Evolutionary conservation across 2,113 vertebrate genomes (phyloP).

Genomic region (Cichladusa arquata): DNA sequence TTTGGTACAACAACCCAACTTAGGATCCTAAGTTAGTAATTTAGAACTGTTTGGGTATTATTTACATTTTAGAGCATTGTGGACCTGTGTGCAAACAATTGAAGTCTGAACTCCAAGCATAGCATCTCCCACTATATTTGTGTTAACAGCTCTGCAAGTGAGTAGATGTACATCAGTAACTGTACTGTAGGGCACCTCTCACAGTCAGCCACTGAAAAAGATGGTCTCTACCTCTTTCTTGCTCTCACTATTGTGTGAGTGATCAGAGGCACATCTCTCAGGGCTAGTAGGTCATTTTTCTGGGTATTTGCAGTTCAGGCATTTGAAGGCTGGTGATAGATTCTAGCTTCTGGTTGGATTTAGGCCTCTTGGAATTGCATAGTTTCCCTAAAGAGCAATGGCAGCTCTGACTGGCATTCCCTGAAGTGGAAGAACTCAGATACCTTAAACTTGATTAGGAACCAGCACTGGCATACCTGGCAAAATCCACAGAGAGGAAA

Average conservation of each 20-base stretch:
- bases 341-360: not conserved
- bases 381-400: not conserved
- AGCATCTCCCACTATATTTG: not conserved
- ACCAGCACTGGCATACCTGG: not conserved
- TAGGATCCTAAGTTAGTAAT: not conserved
- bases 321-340: not conserved
- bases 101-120: not conserved
- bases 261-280: accelerated
- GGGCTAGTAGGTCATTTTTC: not conserved
- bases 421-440: not conserved
- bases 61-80: not conserved
- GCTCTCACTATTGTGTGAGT: accelerated
- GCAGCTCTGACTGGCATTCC: not conserved
- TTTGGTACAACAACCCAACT: not conserved
- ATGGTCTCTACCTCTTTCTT: not conserved
- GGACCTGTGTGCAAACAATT: not conserved
- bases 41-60: not conserved
- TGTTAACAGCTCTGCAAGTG: not conserved
- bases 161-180: not conserved
- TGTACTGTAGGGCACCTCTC: not conserved
- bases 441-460: not conserved
- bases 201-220: not conserved
- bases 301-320: not conserved
- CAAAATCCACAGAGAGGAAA: not conserved
- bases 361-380: not conserved